Evolutionary conservation across 2,888 invertebrate species (phyloP).

Genomic region (Meiosimyza decipiens): DNA sequence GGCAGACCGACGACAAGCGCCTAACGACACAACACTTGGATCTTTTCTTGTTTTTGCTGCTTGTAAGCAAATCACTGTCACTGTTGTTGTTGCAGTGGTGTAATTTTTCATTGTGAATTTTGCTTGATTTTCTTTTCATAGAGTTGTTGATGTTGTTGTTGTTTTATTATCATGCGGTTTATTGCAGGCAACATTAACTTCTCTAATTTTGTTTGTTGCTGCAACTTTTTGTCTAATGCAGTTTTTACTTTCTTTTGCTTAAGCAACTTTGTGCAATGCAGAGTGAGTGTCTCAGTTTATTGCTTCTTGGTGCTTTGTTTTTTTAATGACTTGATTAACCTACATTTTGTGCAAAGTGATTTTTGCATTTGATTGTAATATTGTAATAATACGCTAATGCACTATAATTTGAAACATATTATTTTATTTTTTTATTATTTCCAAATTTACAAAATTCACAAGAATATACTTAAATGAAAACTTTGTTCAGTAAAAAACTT

Average conservation of each 20-base stretch:
- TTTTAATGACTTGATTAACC: constrained; percentile 29
- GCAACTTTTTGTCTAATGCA: not conserved
- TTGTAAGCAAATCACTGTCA: not conserved
- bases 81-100: not conserved
- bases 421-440: no score
- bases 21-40: no score
- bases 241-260: constrained; percentile 16
- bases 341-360: not conserved
- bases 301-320: not conserved
- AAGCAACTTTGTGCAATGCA: constrained; percentile 5
- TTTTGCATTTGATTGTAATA: not conserved
- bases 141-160: not conserved
- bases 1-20: no score
- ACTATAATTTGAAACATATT: no score
- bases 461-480: no score
- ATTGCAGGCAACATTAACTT: not conserved
- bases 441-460: no score
- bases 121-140: not conserved
- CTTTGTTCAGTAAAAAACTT: no score
- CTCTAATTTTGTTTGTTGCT: not conserved
- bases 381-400: no score
- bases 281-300: no score
- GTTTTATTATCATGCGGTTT: not conserved
- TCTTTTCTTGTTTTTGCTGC: constrained; percentile 2
- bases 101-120: not conserved